Evolutionary conservation across 1,140 invertebrate species (phyloP).

Genomic region (Diachasma alloeum): DNA sequence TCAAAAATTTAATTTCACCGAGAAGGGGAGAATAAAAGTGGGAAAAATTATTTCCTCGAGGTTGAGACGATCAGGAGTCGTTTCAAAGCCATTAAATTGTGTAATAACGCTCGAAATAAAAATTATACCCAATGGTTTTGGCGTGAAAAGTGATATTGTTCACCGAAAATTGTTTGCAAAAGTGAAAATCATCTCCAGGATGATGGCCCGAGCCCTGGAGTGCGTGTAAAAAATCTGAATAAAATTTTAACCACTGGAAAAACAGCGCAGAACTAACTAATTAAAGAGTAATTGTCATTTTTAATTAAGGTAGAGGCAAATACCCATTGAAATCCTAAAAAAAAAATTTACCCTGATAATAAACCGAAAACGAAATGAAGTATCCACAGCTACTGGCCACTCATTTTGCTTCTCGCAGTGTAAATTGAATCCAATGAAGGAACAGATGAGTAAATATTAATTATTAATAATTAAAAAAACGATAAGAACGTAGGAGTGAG

Average conservation of each 20-base stretch:
- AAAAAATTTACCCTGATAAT: too few species aligned
- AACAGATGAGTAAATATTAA: neutral
- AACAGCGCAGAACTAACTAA: neutral
- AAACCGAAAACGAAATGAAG: too few species aligned
- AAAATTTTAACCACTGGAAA: neutral
- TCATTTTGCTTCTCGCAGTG: conserved; percentile 43
- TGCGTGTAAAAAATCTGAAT: too few species aligned
- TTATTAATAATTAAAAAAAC: conserved; percentile 2
- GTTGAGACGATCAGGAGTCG: too few species aligned
- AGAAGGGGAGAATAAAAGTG: neutral
- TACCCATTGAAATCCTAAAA: neutral
- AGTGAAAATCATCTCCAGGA: neutral
- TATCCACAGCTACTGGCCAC: conserved; percentile 30
- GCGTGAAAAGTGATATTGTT: neutral
- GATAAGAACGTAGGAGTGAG: conserved; percentile 24
- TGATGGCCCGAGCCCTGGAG: too few species aligned
- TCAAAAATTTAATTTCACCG: too few species aligned
- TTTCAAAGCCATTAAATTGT: too few species aligned
- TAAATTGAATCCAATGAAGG: conserved; percentile 36
- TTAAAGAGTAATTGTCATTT: neutral
- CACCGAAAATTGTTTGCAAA: neutral
- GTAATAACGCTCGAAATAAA: too few species aligned
- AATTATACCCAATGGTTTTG: too few species aligned
- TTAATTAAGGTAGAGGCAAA: conserved; percentile 15
- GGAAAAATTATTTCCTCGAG: neutral